Base-by-base conservation (phyloP, 2,113 vertebrate genomes). In the Bambusicola thoracicus region DNA sequence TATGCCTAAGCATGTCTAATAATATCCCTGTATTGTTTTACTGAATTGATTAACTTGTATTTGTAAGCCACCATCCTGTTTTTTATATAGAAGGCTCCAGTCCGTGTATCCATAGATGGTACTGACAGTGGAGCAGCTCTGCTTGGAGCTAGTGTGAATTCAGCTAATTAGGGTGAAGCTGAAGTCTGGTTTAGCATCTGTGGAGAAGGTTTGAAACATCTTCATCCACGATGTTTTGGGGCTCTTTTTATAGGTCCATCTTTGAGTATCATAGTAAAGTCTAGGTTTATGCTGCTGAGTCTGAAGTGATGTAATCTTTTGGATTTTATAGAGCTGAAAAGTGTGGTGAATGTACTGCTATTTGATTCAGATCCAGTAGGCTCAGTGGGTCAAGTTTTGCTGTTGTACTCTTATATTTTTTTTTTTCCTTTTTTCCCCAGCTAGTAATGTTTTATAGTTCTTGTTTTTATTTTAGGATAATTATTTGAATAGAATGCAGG, bases 51-150 rank as follows among this genome's bases (percentile, higher is more conserved):
- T 51, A 29, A 30, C 12, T 38, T 25, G 16, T 3, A 3, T 12
- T 82, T 34, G 25, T 72, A 41, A 65, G 32, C 13, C 18, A 17
- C 13, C 3, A 10, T 61, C 19, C 13, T 30, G 2, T 12, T 46
- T n/a, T 32, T 32, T 38, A 8, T 51, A 6, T 38, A 0, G 32
- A 46, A 6, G 48, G 88, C 27, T 53, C 5, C 9, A 58, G 55
- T 66, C 29, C 2, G 0, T 1, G 2, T 74, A 14, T 51, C 5
- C 4, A 3, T 32, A 18, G 6, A 9, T 56, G 32, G 10, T 61
- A 4, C 13, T 69, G 4, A 2, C 17, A 6, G 11, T 78, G 44
- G 18, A 48, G 8, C 38, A 20, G 8, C n/a, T 86, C 15, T 95
- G 29, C 38, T 30, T 74, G 32, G 13, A 70, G 22, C 20, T 87